Base-by-base conservation (phyloP, 1,140 invertebrate genomes). In the Formica exsecta region DNA sequence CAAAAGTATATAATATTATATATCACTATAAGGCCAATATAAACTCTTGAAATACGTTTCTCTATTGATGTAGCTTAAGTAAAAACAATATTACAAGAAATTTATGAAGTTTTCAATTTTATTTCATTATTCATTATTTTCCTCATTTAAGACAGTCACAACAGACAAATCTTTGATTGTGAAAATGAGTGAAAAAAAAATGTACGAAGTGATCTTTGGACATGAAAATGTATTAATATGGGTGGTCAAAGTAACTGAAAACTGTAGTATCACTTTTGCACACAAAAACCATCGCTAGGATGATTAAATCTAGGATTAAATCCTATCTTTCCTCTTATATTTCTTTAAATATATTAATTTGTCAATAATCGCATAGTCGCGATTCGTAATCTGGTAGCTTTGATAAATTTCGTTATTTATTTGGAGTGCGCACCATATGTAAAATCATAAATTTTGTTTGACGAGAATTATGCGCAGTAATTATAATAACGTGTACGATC, bases 381-480 rank as follows among this genome's bases (percentile, higher is more conserved):
- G 61, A 64, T 61, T 76, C 22, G 7, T 65, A 65, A 38, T 19
- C 16, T 25, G 29, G 22, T 57, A 51, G 54, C 6, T 48, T 83
- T 59, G 32, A 86, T 44, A 59, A 75, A 79, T 84, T 73, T 86
- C 81, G 86, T 88, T 88, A 68, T 84, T 90, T 75, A 71, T 81
- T 88, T 29, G 59, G 81, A 76, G 64, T 87, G 62, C 59, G 44
- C 70, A 19, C 59, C 77, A 59, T 77, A 62, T 75, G 13, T 83
- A 65, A 84, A 75, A 65, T 36, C 36, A 38, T 74, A 8, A 64
- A 13, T 13, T 81, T 66, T 29, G 29, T 57, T 29, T 25, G 29
- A 59, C 32, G 70, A 64, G 29, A 64, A 61, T 83, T 41, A 54
- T 64, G 62, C 81, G 44, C 38, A 32, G 44, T 61, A 74, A 59